Evolutionary conservation across 2,888 invertebrate genomes (phyloP).

Genomic region (Ichneumon xanthorius): DNA sequence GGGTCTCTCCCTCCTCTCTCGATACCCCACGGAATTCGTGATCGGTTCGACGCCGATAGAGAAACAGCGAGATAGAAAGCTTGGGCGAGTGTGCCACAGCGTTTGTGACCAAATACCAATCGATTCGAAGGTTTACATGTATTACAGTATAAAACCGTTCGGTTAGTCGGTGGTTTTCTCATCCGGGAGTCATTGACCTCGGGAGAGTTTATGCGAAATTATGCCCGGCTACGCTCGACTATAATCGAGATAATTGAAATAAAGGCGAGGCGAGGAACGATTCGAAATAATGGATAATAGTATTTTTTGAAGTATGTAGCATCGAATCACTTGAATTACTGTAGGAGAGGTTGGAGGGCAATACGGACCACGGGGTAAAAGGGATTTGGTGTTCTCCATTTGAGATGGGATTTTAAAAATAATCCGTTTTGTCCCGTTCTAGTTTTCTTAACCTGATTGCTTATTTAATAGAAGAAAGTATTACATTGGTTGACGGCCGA

Average conservation of each 20-base stretch:
- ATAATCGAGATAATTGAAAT: constrained; percentile 33
- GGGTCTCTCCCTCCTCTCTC: constrained; percentile 33
- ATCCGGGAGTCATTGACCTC: constrained; percentile 50
- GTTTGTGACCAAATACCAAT: constrained; percentile 28
- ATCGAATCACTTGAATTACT: not conserved
- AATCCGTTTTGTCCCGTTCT: too few relatives aligned
- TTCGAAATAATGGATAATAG: not conserved
- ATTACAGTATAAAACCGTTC: constrained; percentile 23
- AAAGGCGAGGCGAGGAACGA: not conserved
- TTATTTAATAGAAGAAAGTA: too few relatives aligned
- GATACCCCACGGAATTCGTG: constrained; percentile 48
- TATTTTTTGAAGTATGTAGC: not conserved
- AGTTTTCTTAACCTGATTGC: too few relatives aligned
- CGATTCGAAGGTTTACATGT: constrained; percentile 30
- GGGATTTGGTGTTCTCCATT: too few relatives aligned
- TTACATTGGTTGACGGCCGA: not conserved
- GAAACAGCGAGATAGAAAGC: constrained; percentile 39
- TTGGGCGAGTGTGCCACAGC: constrained; percentile 16
- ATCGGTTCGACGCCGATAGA: constrained; percentile 41
- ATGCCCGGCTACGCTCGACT: constrained; percentile 4
- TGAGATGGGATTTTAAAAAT: too few relatives aligned
- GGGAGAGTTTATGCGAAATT: constrained; percentile 8
- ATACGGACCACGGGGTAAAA: too few relatives aligned
- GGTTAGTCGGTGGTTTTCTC: constrained; percentile 25
- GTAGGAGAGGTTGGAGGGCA: not conserved